Evolutionary conservation across 2,797 vertebrate species (phyloP), one percentile per base, ranked within the genome.

Genomic region (Spinus pinus): DNA sequence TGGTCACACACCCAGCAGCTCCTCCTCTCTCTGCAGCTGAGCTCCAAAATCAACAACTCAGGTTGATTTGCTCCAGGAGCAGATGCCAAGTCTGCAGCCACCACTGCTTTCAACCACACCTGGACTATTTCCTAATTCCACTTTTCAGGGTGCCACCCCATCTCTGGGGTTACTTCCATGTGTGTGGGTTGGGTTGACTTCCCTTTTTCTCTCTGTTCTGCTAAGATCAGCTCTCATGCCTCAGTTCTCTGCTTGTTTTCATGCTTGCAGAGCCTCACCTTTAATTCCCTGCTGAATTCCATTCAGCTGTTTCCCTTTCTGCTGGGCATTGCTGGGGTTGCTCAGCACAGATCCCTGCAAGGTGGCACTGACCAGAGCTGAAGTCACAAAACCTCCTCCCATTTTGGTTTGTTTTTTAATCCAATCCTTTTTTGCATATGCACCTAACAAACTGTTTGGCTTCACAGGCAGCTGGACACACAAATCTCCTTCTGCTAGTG

Each of bases 381-480:
- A 57, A 88, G 49, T 39, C 54, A 89, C 1, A 1, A 60, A 91
- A 49, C 15, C 33, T 33, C 57, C 33, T 72, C 28, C 33, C 10
- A 6, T 70, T 80, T 33, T 5, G 3, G 3, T 2, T 20, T 57
- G 12, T 86, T 2, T 20, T 86, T 49, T 5, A 37, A 82, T 74
- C 10, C 14, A 65, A 62, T 72, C 28, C 7, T 65, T 50, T 49
- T 74, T 49, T 74, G 46, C 66, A 60, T 39, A 46, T 31, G 27
- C 30, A 75, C 33, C 58, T 37, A 70, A 44, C 19, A 41, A 67
- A 50, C 21, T 37, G 44, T 86, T 88, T 66, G 56, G 73, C 61
- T 90, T 93, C 82, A 78, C 66, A 31, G 35, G n/a, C 57, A 78
- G 54, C 33, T 64, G 83, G 83, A 31, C 86, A 78, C 37, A 73